Evolutionary conservation across 2,113 vertebrate species (phyloP).

Genomic region (Bos javanicus): DNA sequence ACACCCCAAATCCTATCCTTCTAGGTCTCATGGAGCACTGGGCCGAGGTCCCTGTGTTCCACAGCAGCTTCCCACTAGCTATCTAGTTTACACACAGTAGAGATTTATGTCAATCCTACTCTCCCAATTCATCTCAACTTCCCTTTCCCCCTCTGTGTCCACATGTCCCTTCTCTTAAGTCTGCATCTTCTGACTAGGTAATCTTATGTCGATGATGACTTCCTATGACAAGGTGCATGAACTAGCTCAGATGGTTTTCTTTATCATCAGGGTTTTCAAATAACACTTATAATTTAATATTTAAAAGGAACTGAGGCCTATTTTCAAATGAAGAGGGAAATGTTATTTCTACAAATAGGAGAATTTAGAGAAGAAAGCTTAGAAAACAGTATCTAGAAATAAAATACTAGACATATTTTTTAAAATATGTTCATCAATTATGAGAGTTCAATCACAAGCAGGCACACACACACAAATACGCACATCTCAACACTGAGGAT

Average conservation of each 20-base stretch:
- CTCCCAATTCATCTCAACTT: not conserved
- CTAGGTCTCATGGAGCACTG: not conserved
- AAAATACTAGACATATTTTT: not conserved
- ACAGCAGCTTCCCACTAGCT: not conserved
- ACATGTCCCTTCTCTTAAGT: not conserved
- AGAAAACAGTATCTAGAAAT: not conserved
- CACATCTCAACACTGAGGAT: not conserved
- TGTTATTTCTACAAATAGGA: not conserved
- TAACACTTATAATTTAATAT: not conserved
- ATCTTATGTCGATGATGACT: not conserved
- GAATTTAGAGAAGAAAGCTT: not conserved
- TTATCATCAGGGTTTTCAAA: not conserved
- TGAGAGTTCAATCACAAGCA: not conserved
- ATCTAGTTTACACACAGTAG: not conserved
- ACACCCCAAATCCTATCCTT: not conserved
- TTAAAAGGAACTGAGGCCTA: not conserved
- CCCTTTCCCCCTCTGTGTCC: not conserved
- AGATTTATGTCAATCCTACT: not conserved
- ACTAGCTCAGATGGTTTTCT: not conserved
- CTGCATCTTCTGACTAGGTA: not conserved
- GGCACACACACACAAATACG: not conserved
- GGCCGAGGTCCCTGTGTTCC: not conserved
- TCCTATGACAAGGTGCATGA: not conserved
- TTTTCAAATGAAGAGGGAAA: not conserved
- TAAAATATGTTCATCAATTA: not conserved